These are phyloP conservation scores for Lathamus discolor DNA, from an alignment of 2,113 vertebrate species.

Conservation along the genomic window DNA sequence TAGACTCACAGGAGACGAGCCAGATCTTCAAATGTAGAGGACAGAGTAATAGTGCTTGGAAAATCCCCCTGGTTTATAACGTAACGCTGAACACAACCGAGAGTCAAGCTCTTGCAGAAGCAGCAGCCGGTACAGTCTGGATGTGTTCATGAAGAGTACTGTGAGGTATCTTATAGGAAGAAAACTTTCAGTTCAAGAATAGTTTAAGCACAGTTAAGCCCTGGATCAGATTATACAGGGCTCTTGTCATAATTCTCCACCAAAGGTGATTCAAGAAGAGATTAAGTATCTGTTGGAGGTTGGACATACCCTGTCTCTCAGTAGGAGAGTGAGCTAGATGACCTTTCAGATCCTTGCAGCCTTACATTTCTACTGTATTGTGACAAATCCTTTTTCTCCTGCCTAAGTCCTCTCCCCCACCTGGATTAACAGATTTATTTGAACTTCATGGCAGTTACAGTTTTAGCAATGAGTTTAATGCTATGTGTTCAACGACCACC, in stretches of 20 bases:
- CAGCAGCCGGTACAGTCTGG: background rate
- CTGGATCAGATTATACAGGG: background rate
- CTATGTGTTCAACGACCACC: background rate
- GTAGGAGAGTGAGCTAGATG: background rate
- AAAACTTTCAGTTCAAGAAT: background rate
- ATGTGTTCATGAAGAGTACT: background rate
- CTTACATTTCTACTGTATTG: background rate
- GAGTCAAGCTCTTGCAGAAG: background rate
- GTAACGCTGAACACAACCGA: fast-evolving
- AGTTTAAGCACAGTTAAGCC: background rate
- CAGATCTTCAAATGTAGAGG: background rate
- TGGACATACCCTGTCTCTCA: background rate
- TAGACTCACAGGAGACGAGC: background rate
- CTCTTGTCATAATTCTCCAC: background rate
- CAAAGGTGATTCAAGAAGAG: conserved; percentile 9
- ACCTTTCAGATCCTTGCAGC: background rate
- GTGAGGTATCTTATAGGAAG: background rate
- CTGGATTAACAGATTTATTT: conserved; percentile 8
- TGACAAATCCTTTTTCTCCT: background rate
- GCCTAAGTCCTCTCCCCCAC: background rate
- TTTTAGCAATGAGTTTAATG: background rate
- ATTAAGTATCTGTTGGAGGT: background rate
- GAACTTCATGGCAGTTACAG: background rate
- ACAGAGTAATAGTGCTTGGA: background rate
- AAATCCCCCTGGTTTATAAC: background rate